Conservation (phyloP, 2,113 vertebrate species). For the Crotalus viridis region DNA sequence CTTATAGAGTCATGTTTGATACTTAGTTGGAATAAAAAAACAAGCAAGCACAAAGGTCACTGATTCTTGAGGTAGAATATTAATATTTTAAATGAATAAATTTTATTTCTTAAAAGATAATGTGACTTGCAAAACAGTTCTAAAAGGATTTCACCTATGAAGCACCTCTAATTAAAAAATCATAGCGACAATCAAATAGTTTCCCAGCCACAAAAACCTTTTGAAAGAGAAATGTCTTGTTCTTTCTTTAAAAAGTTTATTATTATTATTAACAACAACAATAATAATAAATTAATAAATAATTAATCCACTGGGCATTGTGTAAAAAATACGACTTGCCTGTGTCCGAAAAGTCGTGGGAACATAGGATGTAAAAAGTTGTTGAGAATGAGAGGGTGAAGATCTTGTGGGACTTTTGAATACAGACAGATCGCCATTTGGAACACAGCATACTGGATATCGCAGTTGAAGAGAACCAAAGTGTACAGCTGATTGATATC, state of each 20-base stretch:
- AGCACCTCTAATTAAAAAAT: background rate
- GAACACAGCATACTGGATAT: too few relatives aligned
- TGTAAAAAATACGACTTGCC: too few relatives aligned
- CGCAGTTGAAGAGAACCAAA: too few relatives aligned
- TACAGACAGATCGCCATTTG: too few relatives aligned
- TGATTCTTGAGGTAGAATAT: background rate
- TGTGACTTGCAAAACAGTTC: background rate
- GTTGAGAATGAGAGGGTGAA: too few relatives aligned
- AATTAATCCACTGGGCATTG: too few relatives aligned
- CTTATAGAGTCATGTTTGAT: background rate
- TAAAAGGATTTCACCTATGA: background rate
- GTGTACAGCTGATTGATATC: too few relatives aligned
- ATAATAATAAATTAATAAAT: too few relatives aligned
- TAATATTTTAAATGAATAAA: background rate
- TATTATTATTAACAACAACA: too few relatives aligned
- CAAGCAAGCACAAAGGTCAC: background rate
- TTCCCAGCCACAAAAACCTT: background rate
- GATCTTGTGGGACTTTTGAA: too few relatives aligned
- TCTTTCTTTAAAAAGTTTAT: background rate
- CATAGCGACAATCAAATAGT: background rate
- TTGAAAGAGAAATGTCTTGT: background rate
- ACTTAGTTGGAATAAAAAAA: background rate
- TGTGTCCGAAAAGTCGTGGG: too few relatives aligned
- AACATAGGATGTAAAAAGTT: too few relatives aligned
- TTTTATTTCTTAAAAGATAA: background rate